A percentile compares a stretch with the other conserved stretches of the same genome.
Conservation (phyloP, 2,113 vertebrate genomes). For the Nematolebias whitei region DNA sequence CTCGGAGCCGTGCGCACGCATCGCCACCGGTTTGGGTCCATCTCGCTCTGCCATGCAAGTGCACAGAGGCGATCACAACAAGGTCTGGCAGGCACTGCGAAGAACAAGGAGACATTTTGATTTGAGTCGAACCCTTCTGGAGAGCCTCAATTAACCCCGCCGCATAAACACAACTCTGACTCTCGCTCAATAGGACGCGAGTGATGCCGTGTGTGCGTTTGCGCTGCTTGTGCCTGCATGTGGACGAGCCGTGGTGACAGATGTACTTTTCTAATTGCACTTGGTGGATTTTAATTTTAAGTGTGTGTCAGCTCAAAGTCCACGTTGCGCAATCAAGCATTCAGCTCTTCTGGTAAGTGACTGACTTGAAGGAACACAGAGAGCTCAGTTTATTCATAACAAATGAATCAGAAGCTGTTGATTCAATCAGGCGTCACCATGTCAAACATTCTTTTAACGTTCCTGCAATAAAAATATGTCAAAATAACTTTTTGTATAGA, state of each 20-base stretch:
- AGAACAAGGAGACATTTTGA: slow-evolving; percentile 42
- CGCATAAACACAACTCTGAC: slow-evolving; percentile 39
- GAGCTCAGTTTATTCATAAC: slow-evolving; percentile 51
- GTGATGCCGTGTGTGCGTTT: background rate
- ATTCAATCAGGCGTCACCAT: slow-evolving; percentile 27
- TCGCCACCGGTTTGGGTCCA: slow-evolving; percentile 27
- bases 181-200: slow-evolving; percentile 27
- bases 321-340: slow-evolving; percentile 28
- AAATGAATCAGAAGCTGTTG: slow-evolving; percentile 24
- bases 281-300: background rate
- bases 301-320: slow-evolving; percentile 24
- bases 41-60: slow-evolving; percentile 1
- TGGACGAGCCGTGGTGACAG: slow-evolving; percentile 17
- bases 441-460: slow-evolving; percentile 26
- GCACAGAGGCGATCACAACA: slow-evolving; percentile 39
- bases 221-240: slow-evolving; percentile 1
- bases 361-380: slow-evolving; percentile 32
- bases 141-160: slow-evolving; percentile 53
- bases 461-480: background rate
- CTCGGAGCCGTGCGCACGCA: slow-evolving; percentile 2
- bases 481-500: too few relatives aligned
- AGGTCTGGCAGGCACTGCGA: slow-evolving; percentile 36
- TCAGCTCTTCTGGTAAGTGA: slow-evolving; percentile 30
- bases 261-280: slow-evolving; percentile 13
- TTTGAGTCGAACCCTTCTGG: slow-evolving; percentile 52